These are phyloP conservation scores for Columba janthina DNA, from an alignment of 2,113 vertebrate genomes.

Conservation along the genomic window DNA sequence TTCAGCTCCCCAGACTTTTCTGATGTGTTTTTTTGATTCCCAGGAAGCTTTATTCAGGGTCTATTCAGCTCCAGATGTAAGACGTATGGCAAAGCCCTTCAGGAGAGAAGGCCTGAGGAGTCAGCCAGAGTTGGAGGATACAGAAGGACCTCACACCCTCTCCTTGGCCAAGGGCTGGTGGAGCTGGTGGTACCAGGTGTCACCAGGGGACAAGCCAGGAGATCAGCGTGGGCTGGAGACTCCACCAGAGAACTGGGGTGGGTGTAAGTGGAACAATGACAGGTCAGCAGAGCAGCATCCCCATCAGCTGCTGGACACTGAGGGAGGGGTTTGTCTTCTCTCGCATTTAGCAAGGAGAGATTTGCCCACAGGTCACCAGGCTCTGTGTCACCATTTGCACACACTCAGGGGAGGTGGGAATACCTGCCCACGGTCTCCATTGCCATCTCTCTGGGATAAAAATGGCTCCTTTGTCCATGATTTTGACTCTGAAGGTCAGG, in stretches of 20 bases:
- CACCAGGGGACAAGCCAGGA: not conserved
- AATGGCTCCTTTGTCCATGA: fast-evolving
- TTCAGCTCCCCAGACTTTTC: not conserved
- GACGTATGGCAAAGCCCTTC: not conserved
- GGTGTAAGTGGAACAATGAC: not conserved
- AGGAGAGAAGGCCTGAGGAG: not conserved
- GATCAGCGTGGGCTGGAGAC: not conserved
- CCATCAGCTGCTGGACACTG: fast-evolving
- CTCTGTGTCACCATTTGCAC: not conserved
- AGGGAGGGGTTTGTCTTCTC: not conserved
- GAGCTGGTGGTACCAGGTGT: not conserved
- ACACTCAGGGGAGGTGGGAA: not conserved
- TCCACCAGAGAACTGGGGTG: not conserved
- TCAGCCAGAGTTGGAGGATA: not conserved
- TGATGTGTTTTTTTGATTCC: not conserved
- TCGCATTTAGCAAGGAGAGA: fast-evolving
- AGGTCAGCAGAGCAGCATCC: not conserved
- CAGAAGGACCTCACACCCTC: not conserved
- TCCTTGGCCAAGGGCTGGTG: not conserved
- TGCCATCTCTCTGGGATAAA: fast-evolving
- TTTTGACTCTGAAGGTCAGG: not conserved
- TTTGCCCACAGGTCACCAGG: not conserved
- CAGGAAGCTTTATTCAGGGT: not conserved
- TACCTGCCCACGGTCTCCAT: not conserved
- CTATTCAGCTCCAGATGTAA: not conserved